A percentile compares a stretch with the other conserved stretches of the same genome.
These are phyloP conservation scores for Aplodontia rufa DNA, from an alignment of 2,113 vertebrate species.

Conservation along the genomic window DNA sequence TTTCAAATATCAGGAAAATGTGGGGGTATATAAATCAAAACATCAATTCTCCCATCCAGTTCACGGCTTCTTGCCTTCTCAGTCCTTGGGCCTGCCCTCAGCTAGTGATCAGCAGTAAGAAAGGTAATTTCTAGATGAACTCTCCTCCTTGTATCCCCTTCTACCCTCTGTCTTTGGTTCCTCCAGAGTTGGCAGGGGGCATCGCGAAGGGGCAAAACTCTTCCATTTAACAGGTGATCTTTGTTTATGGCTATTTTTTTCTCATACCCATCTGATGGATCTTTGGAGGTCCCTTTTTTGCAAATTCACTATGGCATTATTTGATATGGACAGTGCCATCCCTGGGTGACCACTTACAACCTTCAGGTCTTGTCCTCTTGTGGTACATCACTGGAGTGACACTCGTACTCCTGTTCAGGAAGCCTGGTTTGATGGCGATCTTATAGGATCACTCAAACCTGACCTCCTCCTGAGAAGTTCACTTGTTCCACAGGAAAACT, in stretches of 20 bases:
- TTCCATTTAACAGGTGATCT: not conserved
- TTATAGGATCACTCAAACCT: not conserved
- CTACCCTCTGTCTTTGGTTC: not conserved
- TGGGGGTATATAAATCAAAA: not conserved
- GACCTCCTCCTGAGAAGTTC: not conserved
- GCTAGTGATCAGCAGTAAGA: not conserved
- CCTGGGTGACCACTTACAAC: not conserved
- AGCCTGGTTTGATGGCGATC: not conserved
- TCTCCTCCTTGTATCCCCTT: not conserved
- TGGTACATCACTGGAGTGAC: not conserved
- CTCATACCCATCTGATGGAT: not conserved
- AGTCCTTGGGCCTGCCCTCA: not conserved
- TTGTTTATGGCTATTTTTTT: not conserved
- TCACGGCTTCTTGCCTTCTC: not conserved
- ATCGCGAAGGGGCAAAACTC: not conserved
- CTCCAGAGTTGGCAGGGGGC: not conserved
- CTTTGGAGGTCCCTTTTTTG: not conserved
- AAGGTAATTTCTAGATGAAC: not conserved
- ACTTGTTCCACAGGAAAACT: not conserved
- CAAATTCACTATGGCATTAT: not conserved
- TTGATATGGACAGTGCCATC: not conserved
- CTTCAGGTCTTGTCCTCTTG: not conserved
- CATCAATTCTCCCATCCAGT: not conserved
- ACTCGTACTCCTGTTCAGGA: not conserved
- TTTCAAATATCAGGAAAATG: slow-evolving; percentile 43